These are phyloP conservation scores for Podarcis raffonei DNA, from an alignment of 2,113 vertebrate species.

Conservation along the genomic window DNA sequence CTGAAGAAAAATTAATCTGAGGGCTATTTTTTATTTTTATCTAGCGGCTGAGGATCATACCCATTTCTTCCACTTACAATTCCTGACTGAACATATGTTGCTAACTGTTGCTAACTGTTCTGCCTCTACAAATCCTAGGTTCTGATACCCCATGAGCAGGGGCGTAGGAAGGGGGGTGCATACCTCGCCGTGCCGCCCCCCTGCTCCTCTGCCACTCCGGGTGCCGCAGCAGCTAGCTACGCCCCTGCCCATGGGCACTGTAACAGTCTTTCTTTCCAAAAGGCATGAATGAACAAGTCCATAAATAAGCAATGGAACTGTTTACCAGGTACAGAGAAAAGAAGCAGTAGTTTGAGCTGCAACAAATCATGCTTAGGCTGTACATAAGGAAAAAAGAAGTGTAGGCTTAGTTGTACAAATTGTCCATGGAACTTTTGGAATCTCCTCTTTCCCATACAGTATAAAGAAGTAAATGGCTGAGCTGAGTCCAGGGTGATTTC, in stretches of 20 bases:
- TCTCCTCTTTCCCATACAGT: neutral
- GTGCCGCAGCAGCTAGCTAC: too few relatives aligned
- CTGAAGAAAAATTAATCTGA: neutral
- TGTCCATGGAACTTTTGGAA: neutral
- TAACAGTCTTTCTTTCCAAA: neutral
- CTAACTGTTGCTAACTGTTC: too few relatives aligned
- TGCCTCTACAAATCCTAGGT: neutral
- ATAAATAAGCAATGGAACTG: neutral
- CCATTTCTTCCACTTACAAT: neutral
- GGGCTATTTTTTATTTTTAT: neutral
- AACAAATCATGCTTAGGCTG: neutral
- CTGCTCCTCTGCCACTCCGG: too few relatives aligned
- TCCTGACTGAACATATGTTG: neutral
- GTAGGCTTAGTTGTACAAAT: neutral
- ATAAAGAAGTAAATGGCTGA: neutral
- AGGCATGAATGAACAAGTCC: neutral
- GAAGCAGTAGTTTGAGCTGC: neutral
- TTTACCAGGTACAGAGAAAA: neutral
- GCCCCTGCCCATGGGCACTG: neutral
- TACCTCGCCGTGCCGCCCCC: too few relatives aligned
- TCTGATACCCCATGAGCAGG: neutral
- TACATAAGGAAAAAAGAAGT: neutral
- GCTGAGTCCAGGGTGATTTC: neutral
- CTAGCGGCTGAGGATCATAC: neutral
- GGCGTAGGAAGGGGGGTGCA: too few relatives aligned